Base-by-base conservation (phyloP, 2,113 vertebrate species). In the Geococcyx californianus region DNA sequence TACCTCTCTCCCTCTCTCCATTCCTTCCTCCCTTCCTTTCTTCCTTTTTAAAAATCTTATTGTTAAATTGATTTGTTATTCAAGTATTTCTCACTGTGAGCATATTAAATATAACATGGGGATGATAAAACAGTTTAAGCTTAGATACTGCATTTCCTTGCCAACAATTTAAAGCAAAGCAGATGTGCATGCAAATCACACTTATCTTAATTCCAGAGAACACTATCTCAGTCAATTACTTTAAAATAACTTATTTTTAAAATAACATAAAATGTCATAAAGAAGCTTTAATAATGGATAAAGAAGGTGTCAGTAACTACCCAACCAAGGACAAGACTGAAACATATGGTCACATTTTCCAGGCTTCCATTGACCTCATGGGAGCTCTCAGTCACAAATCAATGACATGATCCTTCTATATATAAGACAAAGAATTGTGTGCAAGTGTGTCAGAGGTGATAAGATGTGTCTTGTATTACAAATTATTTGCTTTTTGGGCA, bases 371-470 rank as follows among this genome's bases (percentile, higher is more conserved):
- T 93, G 96, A 69, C 83, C 96, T 95, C 95, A 18, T 47, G 96
- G 94, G 97, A 98, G 70, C 88, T 60, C 76, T 96, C 95, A 91
- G 87, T 96, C 95, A 97, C 70, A 94, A 95, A 97, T 96, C 95
- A 93, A 89, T 97, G 90, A 56, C 89, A 93, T 79, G 17, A 56
- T 87, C 82, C 82, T 84, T 89, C 25, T 21, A 84, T 44, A 51
- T 62, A 23, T 67, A 84, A 68, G 92, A 89, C 55, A 34, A 70
- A 91, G 85, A 96, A 77, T 49, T 38, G 16, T 44, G 56, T 92
- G 72, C 33, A 24, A n/a, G 31, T 55, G 54, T 77, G 49, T 58
- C 78, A 81, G 44, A 88, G 67, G 34, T 90, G 81, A 81, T 82
- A 89, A 79, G 83, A 69, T 1, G 3, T 42, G 19, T 85, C 68